Evolutionary conservation across 2,113 vertebrate species (phyloP), one percentile per base, ranked within the genome.

Genomic region (Natator depressus): DNA sequence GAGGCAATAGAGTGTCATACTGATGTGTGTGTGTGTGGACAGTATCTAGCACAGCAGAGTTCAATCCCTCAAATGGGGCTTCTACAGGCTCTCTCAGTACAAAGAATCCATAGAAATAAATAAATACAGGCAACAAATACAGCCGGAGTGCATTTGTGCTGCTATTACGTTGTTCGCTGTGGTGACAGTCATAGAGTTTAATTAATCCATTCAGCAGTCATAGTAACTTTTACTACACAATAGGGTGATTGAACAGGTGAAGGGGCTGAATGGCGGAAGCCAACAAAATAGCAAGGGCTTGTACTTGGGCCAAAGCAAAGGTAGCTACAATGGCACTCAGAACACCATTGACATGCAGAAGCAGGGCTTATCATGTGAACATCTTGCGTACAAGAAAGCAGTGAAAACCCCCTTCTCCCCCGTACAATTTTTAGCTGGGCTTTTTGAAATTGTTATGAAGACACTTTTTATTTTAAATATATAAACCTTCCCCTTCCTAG

Each of bases 131-230:
- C 57, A 79, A 82, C n/a, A 51, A 78, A 46, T 0, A 22, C 47
- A 84, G 51, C 91, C 93, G 25, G 25, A 80, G 51, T 55, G 76
- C 89, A 80, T 31, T 90, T 38, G 53, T 2, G 6, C 54, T 1
- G 4, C 76, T 82, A 80, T 46, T 86, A 50, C 92, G 59, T 35
- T 76, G 13, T 31, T 31, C 59, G 27, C 59, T 76, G 85, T 38
- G 35, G 91, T 65, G 13, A 93, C 35, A 91, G 82, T 87, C 88
- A 92, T 85, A 91, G 97, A 96, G 93, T 94, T 89, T 89, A 95
- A 92, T 95, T 95, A 96, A 92, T 38, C 76, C 92, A 92, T 85
- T 86, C 47, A 91, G 57, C 0, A 0, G 75, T 84, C 11, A 3
- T 2, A 22, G 24, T 47, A 14, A 29, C 10, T 78, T 83, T 95